Evolutionary conservation across 2,797 vertebrate species (phyloP).

Genomic region (Sebastiscus tertius): DNA sequence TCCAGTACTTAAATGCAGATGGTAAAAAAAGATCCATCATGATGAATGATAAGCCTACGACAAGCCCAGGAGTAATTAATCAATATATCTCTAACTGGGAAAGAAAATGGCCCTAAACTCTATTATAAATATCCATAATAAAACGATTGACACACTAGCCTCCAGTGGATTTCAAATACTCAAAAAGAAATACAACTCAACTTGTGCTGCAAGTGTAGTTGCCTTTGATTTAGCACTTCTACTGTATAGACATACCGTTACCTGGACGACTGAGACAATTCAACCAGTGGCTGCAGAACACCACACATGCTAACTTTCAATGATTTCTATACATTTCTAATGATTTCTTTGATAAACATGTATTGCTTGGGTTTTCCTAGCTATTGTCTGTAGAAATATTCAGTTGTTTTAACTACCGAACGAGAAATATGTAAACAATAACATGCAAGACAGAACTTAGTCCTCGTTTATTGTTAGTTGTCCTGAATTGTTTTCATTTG

Average conservation of each 20-base stretch:
- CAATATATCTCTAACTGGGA: neutral
- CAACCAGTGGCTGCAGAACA: neutral
- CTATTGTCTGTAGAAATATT: neutral
- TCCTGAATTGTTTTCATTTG: slow-evolving; percentile 1
- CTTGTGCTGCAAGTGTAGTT: neutral
- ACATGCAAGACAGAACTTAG: neutral
- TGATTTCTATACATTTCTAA: no score
- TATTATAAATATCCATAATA: neutral
- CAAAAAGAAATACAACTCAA: neutral
- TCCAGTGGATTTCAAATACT: neutral
- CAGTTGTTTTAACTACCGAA: neutral
- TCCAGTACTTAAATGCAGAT: neutral
- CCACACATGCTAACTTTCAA: neutral
- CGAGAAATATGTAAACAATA: neutral
- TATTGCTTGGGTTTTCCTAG: neutral
- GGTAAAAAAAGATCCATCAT: neutral
- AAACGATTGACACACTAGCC: neutral
- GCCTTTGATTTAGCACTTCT: neutral
- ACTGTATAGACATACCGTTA: neutral
- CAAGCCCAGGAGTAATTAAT: neutral
- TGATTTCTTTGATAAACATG: neutral
- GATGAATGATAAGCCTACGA: neutral
- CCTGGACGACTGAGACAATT: neutral
- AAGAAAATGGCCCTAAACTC: neutral
- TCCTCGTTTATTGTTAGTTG: neutral